Evolutionary conservation across 2,888 invertebrate genomes (phyloP).

Genomic region (Cryptophagus acutangulus): DNA sequence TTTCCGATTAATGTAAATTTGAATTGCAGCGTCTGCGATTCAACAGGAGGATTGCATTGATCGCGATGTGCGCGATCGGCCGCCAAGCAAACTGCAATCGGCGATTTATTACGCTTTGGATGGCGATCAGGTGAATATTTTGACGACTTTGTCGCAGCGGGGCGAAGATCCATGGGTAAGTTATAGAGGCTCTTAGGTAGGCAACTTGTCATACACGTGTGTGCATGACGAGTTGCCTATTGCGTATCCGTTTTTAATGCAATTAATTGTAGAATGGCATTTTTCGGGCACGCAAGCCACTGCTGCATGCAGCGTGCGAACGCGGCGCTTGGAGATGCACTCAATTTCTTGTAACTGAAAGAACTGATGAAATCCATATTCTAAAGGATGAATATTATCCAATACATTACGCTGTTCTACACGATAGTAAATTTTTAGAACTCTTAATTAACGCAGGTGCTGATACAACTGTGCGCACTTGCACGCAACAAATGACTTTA

Average conservation of each 20-base stretch:
- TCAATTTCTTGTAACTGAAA: conserved; percentile 59
- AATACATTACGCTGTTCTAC: conserved; percentile 70
- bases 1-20: conserved; percentile 1
- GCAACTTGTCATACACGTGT: not conserved
- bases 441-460: conserved; percentile 64
- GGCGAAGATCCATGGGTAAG: conserved; percentile 65
- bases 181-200: conserved; percentile 22
- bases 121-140: conserved; percentile 65
- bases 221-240: no score
- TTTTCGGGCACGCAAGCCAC: conserved; percentile 56
- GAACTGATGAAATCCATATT: conserved; percentile 65
- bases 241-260: conserved; percentile 4
- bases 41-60: conserved; percentile 53
- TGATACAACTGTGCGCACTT: conserved; percentile 63
- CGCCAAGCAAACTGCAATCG: conserved; percentile 58
- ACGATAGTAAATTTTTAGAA: conserved; percentile 65
- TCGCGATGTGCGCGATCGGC: conserved; percentile 40
- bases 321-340: conserved; percentile 69
- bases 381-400: conserved; percentile 73
- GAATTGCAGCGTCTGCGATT: conserved; percentile 40
- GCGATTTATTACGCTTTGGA: conserved; percentile 69
- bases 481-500: conserved; percentile 67
- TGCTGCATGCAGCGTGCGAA: conserved; percentile 66
- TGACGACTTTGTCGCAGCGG: conserved; percentile 61
- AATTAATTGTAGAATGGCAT: conserved; percentile 41